Conservation (phyloP, 1,140 invertebrate genomes). For the Ceratina australensis region DNA sequence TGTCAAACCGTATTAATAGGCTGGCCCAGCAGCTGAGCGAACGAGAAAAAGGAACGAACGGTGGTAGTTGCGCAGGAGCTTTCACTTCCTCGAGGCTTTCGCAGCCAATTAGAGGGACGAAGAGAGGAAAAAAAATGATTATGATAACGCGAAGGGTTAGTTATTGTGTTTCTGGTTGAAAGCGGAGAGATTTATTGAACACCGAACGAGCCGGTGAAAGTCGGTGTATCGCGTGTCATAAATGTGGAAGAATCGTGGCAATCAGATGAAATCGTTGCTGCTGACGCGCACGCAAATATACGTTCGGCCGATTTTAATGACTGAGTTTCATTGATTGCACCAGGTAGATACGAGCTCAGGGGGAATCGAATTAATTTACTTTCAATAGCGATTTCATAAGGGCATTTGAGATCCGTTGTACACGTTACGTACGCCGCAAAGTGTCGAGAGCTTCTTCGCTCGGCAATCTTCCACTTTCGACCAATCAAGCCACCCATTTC, state of each 20-base stretch:
- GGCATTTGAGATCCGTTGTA: too few relatives aligned
- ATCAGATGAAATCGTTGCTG: slow-evolving; percentile 29
- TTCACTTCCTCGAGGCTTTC: slow-evolving; percentile 33
- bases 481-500: neutral
- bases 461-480: neutral
- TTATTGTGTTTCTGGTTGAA: slow-evolving; percentile 48
- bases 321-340: slow-evolving; percentile 54
- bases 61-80: slow-evolving; percentile 24
- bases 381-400: too few relatives aligned
- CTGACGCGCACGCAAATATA: neutral
- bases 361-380: too few relatives aligned
- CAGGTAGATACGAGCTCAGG: slow-evolving; percentile 9
- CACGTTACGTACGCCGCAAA: neutral
- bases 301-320: slow-evolving; percentile 38
- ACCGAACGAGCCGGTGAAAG: slow-evolving; percentile 53
- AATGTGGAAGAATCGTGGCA: slow-evolving; percentile 29
- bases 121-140: slow-evolving; percentile 28
- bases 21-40: neutral
- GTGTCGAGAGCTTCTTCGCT: neutral
- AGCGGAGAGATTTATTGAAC: slow-evolving; percentile 51
- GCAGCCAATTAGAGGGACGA: slow-evolving; percentile 49
- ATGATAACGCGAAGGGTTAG: slow-evolving; percentile 44
- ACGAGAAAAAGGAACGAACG: slow-evolving; percentile 14
- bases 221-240: slow-evolving; percentile 36
- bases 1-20: slow-evolving; percentile 64